Evolutionary conservation across 64 coral and sea anemone genomes (phyloP).

Genomic region (Platygyra sinensis): DNA sequence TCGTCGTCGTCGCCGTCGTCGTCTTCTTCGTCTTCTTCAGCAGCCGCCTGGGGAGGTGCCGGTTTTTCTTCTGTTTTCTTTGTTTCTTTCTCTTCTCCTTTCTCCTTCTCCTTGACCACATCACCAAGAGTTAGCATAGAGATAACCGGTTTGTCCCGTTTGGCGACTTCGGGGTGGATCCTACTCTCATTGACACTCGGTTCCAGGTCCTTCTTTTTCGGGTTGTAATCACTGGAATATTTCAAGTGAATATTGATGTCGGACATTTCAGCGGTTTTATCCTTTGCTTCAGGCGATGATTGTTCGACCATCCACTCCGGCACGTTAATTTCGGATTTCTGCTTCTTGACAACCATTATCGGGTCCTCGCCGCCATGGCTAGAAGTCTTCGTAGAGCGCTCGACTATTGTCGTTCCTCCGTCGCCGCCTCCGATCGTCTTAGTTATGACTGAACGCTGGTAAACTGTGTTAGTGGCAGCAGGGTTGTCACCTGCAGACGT

Average conservation of each 20-base stretch:
- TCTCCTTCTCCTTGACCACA: constrained; percentile 1
- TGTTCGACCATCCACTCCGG: constrained; percentile 29
- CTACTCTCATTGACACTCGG: constrained; percentile 1
- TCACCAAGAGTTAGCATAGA: not conserved
- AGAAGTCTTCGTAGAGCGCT: constrained; percentile 25
- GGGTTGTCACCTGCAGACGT: not conserved
- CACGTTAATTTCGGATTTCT: not conserved
- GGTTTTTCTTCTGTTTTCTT: constrained; percentile 7
- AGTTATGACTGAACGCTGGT: constrained; percentile 11
- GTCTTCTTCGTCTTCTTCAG: not conserved
- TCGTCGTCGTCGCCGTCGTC: constrained; percentile 16
- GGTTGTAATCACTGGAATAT: not conserved
- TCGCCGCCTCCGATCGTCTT: constrained; percentile 21
- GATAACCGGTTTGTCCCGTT: constrained; percentile 24
- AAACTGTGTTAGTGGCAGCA: not conserved
- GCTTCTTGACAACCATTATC: constrained; percentile 26
- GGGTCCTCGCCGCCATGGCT: not conserved
- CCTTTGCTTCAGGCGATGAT: not conserved
- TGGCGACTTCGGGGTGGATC: constrained; percentile 18
- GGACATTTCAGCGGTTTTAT: not conserved
- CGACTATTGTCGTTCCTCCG: constrained; percentile 7
- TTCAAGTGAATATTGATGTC: constrained; percentile 23
- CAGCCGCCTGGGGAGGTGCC: not conserved
- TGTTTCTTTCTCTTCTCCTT: not conserved
- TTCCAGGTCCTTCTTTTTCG: not conserved